Percentiles rank a stretch among this genome's conserved stretches.
Evolutionary conservation across 2,888 invertebrate genomes (phyloP).

Genomic region (Coelinius sp.): DNA sequence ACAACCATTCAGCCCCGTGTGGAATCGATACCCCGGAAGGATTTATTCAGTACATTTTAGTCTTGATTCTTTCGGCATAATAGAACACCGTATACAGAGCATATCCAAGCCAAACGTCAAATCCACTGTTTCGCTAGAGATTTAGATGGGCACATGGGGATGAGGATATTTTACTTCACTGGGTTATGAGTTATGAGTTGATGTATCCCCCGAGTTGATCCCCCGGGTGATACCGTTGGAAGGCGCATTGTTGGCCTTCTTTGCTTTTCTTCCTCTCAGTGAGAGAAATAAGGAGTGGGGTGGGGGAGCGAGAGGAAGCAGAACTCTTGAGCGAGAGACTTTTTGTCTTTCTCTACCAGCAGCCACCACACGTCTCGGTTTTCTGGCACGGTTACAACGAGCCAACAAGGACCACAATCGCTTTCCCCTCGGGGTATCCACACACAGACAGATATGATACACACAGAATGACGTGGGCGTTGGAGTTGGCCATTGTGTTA

Average conservation of each 20-base stretch:
- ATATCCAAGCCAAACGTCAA: slow-evolving; percentile 34
- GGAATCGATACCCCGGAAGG: slow-evolving; percentile 8
- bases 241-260: slow-evolving; percentile 42
- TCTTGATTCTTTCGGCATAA: slow-evolving; percentile 8
- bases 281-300: slow-evolving; percentile 32
- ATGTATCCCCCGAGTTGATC: slow-evolving; percentile 61
- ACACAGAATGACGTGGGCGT: slow-evolving; percentile 19
- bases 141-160: slow-evolving; percentile 56
- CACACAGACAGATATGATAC: neutral
- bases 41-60: slow-evolving; percentile 14
- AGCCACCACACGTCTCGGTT: slow-evolving; percentile 35
- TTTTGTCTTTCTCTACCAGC: slow-evolving; percentile 26
- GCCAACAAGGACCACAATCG: slow-evolving; percentile 53
- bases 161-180: slow-evolving; percentile 48
- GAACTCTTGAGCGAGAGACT: slow-evolving; percentile 39
- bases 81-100: slow-evolving; percentile 23
- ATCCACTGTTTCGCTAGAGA: slow-evolving; percentile 50
- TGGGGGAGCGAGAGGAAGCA: slow-evolving; percentile 29
- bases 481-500: slow-evolving; percentile 60
- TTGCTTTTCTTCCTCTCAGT: slow-evolving; percentile 43
- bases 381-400: slow-evolving; percentile 46
- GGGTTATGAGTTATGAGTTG: slow-evolving; percentile 60
- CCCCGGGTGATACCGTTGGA: slow-evolving; percentile 45
- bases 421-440: slow-evolving; percentile 20
- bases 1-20: neutral